Evolutionary conservation across 2,797 vertebrate species (phyloP).

Genomic region (Myotis pilosus): DNA sequence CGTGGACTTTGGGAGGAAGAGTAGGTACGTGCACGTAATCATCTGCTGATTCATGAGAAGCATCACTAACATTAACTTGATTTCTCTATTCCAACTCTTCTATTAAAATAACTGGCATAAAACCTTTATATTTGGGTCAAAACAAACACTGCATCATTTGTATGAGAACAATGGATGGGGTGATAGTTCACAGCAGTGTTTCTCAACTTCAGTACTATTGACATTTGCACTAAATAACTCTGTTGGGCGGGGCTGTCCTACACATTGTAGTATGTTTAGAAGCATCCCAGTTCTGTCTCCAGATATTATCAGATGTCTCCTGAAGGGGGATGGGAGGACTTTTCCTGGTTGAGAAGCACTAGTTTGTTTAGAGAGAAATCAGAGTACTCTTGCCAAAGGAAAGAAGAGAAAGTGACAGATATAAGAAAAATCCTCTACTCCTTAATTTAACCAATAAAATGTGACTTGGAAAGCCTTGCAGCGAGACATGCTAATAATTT

Average conservation of each 20-base stretch:
- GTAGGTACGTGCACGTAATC: background rate
- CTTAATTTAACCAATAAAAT: background rate
- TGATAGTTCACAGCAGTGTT: background rate
- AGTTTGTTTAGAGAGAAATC: background rate
- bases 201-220: background rate
- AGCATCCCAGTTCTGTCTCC: background rate
- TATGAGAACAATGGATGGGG: background rate
- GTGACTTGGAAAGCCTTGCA: background rate
- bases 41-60: background rate
- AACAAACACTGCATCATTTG: background rate
- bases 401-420: background rate
- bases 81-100: background rate
- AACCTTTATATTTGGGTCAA: background rate
- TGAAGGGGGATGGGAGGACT: background rate
- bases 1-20: background rate
- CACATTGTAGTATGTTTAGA: background rate
- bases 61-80: background rate
- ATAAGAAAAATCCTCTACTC: background rate
- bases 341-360: background rate
- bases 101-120: background rate
- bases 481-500: background rate
- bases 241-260: background rate
- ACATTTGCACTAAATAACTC: background rate
- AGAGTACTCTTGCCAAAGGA: background rate
- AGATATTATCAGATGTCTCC: background rate